Evolutionary conservation across 1,140 invertebrate species (phyloP).

Genomic region (Sycophila sp.): DNA sequence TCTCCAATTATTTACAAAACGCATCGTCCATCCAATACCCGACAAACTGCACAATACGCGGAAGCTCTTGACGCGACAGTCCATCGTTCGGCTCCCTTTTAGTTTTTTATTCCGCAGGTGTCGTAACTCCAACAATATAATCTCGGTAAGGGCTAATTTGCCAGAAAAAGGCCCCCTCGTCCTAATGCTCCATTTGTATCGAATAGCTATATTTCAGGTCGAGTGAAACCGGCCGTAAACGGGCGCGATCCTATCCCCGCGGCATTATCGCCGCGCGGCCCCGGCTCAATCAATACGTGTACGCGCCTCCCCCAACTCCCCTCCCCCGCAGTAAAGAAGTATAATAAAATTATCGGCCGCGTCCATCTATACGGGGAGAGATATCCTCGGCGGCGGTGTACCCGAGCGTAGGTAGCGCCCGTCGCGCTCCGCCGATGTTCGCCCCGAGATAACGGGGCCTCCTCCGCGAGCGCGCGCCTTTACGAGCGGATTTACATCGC

Average conservation of each 20-base stretch:
- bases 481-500: constrained; percentile 25
- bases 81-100: background rate
- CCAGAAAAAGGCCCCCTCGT: background rate
- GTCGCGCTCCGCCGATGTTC: background rate
- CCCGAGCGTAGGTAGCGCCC: background rate
- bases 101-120: background rate
- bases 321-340: too few species aligned
- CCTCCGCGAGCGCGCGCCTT: background rate
- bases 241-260: background rate
- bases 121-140: background rate
- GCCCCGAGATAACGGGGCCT: constrained; percentile 10
- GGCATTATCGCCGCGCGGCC: background rate
- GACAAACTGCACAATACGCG: background rate
- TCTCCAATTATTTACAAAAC: background rate
- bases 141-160: background rate
- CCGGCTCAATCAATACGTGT: constrained; percentile 9
- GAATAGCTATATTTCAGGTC: background rate
- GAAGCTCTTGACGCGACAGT: background rate
- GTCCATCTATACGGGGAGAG: background rate
- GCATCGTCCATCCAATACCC: background rate
- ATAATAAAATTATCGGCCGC: constrained; percentile 2
- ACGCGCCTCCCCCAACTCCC: background rate
- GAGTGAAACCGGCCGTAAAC: too few species aligned
- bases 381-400: background rate
- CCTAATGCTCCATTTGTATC: background rate